Conservation (phyloP, 1,140 invertebrate species). For the Apis dorsata region DNA sequence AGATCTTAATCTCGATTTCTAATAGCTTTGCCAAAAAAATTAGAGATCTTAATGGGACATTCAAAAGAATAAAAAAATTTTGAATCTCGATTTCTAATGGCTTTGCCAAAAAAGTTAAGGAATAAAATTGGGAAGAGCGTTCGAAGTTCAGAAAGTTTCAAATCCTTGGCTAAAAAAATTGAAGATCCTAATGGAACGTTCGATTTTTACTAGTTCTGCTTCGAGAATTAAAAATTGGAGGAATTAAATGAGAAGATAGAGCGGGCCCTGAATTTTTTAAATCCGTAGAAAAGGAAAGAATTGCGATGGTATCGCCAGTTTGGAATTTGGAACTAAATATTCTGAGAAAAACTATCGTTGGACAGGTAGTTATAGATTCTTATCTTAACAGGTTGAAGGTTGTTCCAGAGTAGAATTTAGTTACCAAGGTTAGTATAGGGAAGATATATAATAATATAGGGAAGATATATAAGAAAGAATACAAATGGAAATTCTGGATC, state of each 20-base stretch:
- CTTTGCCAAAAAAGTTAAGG: too few species aligned
- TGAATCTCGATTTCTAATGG: too few species aligned
- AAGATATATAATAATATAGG: not conserved
- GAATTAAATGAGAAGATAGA: not conserved
- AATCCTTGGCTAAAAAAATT: too few species aligned
- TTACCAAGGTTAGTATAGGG: not conserved
- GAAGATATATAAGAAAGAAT: not conserved
- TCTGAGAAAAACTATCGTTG: not conserved
- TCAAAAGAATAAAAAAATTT: too few species aligned
- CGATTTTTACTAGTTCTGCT: too few species aligned
- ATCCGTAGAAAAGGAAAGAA: not conserved
- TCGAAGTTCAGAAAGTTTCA: too few species aligned
- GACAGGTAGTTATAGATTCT: slow-evolving; percentile 13
- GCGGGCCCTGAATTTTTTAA: not conserved
- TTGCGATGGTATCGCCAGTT: slow-evolving; percentile 3
- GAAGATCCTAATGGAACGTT: too few species aligned
- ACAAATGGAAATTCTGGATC: not conserved
- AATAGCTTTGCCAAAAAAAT: too few species aligned
- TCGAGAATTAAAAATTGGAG: not conserved
- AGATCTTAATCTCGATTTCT: too few species aligned
- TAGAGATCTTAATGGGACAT: too few species aligned
- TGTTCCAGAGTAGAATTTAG: not conserved
- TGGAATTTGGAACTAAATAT: not conserved
- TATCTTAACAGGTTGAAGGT: not conserved
- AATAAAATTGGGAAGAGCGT: too few species aligned